Evolutionary conservation across 1,140 invertebrate species (phyloP), one percentile per base, ranked within the genome.

Genomic region (Drosophila nannoptera): DNA sequence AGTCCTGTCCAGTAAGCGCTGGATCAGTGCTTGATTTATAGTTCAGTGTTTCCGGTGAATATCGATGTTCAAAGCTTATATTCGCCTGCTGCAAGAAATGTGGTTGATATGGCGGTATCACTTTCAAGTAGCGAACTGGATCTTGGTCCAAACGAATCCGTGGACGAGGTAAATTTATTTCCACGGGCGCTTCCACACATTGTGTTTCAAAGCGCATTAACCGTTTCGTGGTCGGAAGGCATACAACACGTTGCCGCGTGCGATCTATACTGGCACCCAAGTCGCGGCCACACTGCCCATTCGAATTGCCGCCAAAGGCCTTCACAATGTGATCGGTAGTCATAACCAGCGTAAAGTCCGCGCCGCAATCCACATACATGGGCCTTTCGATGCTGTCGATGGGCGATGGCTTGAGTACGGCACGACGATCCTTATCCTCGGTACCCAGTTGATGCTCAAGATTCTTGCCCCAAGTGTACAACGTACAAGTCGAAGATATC

Each of bases 381-480:
- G 89, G 90, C 12, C 87, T 65, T 12, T 88, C 88, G 8, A 89
- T 86, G 63, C 75, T 87, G 32, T 89, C 87, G 5, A 89, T 73
- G 7, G 87, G 82, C 32, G 75, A 84, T 11, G 91, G 90, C 53
- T 88, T 83, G 7, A 84, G 64, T 6, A 91, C 87, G 22, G 90
- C 87, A 59, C 92, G 90, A 32, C 91, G 87, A 33, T 90, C 90
- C 58, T 91, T 91, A 73, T 92, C 91, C 61, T 89, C 89, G 4
- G 88, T 89, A 29, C 94, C 94, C 16, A 94, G 87, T 81, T 94
- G 94, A 52, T 93, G 93, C 83, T 94, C 93, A 36, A 93, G 77
- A 86, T 93, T 94, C 49, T 92, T 90, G 14, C 94, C 94, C 93
- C 93, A 94, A 2, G 92, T 91, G 74, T 93, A 94, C 0, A 94